Evolutionary conservation across 2,113 vertebrate species (phyloP).

Genomic region (Mus musculus): DNA sequence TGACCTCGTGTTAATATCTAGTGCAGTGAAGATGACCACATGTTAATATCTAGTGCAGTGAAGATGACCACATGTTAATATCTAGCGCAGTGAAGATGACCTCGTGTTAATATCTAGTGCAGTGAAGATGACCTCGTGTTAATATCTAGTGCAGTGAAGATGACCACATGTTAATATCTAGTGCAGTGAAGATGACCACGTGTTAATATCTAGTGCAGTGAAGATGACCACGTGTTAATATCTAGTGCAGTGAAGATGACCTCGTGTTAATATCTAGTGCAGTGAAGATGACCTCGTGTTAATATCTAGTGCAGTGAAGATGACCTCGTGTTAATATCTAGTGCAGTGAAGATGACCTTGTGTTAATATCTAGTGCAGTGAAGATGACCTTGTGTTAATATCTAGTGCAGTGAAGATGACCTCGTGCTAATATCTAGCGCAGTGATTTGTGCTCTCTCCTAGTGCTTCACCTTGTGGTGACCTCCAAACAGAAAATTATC

Average conservation of each 20-base stretch:
- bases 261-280: background rate
- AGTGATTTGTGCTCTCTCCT: no score
- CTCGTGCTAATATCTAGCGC: background rate
- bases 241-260: no score
- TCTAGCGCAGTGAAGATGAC: background rate
- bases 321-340: no score
- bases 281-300: background rate
- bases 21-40: background rate
- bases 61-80: background rate
- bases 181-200: no score
- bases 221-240: background rate
- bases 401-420: background rate
- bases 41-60: background rate
- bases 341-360: no score
- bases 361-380: no score
- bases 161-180: no score
- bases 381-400: no score
- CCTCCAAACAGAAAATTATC: background rate
- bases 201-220: background rate
- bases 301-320: background rate
- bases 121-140: no score
- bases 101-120: background rate
- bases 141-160: no score
- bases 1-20: no score
- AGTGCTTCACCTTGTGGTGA: background rate